Evolutionary conservation across 2,797 vertebrate species (phyloP).

Genomic region (Anguilla pacifica): DNA sequence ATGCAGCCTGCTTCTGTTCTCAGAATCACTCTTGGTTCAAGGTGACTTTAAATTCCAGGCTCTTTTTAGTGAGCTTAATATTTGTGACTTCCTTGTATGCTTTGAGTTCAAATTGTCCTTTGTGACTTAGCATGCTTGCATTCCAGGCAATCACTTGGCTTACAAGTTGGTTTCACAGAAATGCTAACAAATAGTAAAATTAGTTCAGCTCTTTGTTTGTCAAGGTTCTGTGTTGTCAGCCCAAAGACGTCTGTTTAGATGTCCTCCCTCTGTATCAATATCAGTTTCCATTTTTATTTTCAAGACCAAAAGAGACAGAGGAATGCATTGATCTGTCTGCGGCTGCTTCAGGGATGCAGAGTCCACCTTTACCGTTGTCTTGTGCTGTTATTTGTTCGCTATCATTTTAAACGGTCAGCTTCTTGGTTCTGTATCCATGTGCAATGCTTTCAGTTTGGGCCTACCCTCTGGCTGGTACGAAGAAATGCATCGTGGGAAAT

Average conservation of each 20-base stretch:
- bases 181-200: background rate
- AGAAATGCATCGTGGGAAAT: background rate
- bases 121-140: background rate
- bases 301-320: background rate
- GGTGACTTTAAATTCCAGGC: slow-evolving; percentile 44
- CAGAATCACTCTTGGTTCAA: slow-evolving; percentile 41
- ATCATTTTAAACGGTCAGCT: background rate
- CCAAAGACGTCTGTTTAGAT: slow-evolving; percentile 1
- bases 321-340: background rate
- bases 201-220: background rate
- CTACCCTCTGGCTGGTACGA: background rate
- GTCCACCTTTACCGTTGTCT: background rate
- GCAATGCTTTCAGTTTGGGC: background rate
- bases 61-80: slow-evolving; percentile 33
- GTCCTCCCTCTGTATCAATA: no score
- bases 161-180: slow-evolving; percentile 11
- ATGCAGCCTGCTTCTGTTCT: slow-evolving; percentile 30
- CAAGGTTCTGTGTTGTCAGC: background rate
- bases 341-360: background rate
- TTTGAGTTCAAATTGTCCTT: background rate
- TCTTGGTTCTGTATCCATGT: background rate
- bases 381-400: background rate
- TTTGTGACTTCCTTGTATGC: background rate
- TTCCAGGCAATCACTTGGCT: background rate
- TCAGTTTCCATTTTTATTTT: background rate